Conservation (phyloP, 2,113 vertebrate genomes). For the Cyprinus carpio region DNA sequence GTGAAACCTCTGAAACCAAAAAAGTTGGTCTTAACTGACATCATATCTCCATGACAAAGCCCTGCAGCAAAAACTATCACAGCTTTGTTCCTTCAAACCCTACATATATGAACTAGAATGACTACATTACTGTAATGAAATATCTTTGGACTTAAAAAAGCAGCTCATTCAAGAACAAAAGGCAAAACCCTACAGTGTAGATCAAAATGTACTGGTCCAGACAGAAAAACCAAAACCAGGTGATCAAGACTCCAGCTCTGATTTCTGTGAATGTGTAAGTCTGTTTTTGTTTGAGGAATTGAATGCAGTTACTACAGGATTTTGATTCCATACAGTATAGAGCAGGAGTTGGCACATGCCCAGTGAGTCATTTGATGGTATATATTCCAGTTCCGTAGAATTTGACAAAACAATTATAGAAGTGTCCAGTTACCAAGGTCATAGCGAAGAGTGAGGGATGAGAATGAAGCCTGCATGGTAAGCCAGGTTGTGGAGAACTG, state of each 20-base stretch:
- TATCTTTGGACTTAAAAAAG: slow-evolving; percentile 4
- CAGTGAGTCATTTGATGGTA: slow-evolving; percentile 48
- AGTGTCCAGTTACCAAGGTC: slow-evolving; percentile 64
- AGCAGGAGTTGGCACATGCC: slow-evolving; percentile 19
- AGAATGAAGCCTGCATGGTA: slow-evolving; percentile 54
- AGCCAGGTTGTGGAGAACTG: background rate
- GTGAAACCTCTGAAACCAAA: background rate
- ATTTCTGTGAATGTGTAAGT: slow-evolving; percentile 8
- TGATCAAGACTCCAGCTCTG: slow-evolving; percentile 24
- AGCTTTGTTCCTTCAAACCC: background rate
- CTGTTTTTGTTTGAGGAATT: slow-evolving; percentile 44
- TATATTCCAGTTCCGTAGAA: slow-evolving; percentile 56
- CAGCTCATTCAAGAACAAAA: slow-evolving; percentile 6
- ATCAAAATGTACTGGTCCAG: background rate
- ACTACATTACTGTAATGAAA: background rate
- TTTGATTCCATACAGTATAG: background rate
- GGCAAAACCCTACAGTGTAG: background rate
- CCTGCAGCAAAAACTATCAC: background rate
- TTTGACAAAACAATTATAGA: slow-evolving; percentile 34
- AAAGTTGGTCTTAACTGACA: background rate
- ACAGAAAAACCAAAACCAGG: background rate
- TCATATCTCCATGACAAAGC: background rate
- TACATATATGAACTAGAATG: background rate
- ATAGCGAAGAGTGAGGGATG: slow-evolving; percentile 51
- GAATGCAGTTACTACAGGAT: slow-evolving; percentile 13